Evolutionary conservation across 2,888 invertebrate genomes (phyloP).

Genomic region (Drosophila suboccidentalis): DNA sequence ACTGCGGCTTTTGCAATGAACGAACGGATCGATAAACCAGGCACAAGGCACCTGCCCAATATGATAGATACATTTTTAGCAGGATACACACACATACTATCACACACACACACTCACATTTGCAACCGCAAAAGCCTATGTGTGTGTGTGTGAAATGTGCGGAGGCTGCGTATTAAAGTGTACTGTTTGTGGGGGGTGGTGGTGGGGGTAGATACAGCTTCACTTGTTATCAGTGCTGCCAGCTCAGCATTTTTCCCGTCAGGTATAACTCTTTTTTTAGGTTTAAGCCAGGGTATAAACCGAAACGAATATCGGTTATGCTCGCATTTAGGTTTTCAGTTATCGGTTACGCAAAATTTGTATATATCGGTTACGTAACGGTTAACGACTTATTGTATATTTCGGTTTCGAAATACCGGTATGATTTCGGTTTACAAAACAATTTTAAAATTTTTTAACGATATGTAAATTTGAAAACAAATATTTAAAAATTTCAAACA

Average conservation of each 20-base stretch:
- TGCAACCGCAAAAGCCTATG: conserved; percentile 7
- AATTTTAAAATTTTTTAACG: too few species aligned
- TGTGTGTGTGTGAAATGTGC: conserved; percentile 33
- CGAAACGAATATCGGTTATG: too few species aligned
- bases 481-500: too few species aligned
- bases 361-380: background rate
- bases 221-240: conserved; percentile 11
- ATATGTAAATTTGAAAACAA: too few species aligned
- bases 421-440: too few species aligned
- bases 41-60: conserved; percentile 64
- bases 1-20: conserved; percentile 47
- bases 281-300: too few species aligned
- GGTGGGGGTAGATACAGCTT: conserved; percentile 2
- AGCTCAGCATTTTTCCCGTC: background rate
- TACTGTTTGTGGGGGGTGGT: conserved; percentile 16
- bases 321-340: too few species aligned
- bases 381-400: too few species aligned
- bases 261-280: background rate
- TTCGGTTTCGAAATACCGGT: too few species aligned
- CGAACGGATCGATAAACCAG: conserved; percentile 70
- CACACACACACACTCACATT: conserved; percentile 28
- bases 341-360: background rate
- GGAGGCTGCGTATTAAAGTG: conserved; percentile 77
- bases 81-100: conserved; percentile 60
- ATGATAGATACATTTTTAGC: conserved; percentile 75